These are phyloP conservation scores for Rissa tridactyla DNA, from an alignment of 2,113 vertebrate genomes.

Conservation along the genomic window DNA sequence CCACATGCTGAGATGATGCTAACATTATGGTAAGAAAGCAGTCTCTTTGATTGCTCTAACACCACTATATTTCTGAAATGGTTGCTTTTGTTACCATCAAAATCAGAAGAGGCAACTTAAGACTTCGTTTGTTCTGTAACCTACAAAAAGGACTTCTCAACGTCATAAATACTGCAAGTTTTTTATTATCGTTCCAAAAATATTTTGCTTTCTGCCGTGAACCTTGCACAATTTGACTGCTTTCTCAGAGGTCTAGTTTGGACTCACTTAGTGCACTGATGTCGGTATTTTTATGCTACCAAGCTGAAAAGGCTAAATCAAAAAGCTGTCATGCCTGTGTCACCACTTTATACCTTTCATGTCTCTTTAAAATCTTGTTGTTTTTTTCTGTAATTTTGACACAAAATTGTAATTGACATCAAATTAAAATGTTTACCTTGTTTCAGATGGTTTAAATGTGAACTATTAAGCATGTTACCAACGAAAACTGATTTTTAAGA, in stretches of 20 bases:
- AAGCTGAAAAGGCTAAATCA: not conserved
- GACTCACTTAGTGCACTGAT: not conserved
- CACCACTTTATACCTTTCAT: not conserved
- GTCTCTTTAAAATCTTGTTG: not conserved
- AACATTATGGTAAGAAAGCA: slow-evolving; percentile 62
- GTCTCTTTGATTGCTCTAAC: slow-evolving; percentile 69
- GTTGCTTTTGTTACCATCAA: slow-evolving; percentile 63
- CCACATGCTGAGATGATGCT: slow-evolving; percentile 66
- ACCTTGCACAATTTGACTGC: not conserved
- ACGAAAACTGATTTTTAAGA: not conserved
- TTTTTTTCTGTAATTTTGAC: not conserved
- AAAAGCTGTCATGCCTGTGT: not conserved
- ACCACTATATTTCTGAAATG: slow-evolving; percentile 60
- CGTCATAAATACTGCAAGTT: not conserved
- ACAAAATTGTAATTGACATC: not conserved
- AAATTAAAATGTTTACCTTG: not conserved
- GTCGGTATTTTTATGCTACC: not conserved
- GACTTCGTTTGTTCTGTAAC: slow-evolving; percentile 51
- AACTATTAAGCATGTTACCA: not conserved
- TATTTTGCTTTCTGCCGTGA: not conserved
- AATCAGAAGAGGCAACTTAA: slow-evolving; percentile 60
- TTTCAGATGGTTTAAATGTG: not conserved
- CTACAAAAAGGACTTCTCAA: slow-evolving; percentile 26
- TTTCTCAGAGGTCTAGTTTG: not conserved
- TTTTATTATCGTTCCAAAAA: slow-evolving; percentile 10